These are phyloP conservation scores for Otolemur crassicaudatus DNA, from an alignment of 2,797 vertebrate genomes.

Conservation along the genomic window DNA sequence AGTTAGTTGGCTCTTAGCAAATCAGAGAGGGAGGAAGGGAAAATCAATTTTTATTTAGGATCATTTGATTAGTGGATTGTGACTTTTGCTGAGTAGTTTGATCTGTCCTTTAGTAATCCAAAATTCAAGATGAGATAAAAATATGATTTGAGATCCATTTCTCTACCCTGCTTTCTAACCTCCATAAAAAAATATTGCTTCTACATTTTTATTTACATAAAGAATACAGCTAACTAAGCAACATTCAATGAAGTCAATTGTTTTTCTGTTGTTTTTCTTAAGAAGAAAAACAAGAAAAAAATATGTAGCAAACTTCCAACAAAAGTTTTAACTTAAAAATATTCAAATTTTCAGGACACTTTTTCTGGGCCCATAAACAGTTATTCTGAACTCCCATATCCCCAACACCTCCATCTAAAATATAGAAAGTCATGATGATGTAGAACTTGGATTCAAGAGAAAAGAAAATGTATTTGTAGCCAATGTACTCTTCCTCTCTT, in stretches of 20 bases:
- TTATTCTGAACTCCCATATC: background rate
- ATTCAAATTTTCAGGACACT: background rate
- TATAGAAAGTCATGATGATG: background rate
- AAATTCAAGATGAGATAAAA: constrained; percentile 45
- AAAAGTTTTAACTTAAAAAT: constrained; percentile 21
- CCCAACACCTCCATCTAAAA: background rate
- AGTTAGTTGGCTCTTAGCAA: background rate
- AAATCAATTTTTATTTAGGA: background rate
- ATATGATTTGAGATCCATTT: background rate
- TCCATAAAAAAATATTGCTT: background rate
- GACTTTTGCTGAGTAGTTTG: background rate
- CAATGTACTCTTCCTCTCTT: background rate
- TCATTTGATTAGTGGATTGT: background rate
- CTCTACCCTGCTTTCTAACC: background rate
- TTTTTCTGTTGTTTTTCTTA: constrained; percentile 38
- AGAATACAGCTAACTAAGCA: background rate
- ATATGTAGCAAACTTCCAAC: background rate
- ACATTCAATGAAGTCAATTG: background rate
- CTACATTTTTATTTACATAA: background rate
- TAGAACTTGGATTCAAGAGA: background rate
- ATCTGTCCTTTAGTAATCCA: background rate
- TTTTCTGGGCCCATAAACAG: background rate
- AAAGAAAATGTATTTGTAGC: background rate
- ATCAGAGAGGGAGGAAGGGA: background rate
- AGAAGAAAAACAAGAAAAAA: constrained; percentile 18